These are phyloP conservation scores for Oxystoma pomonae DNA, from an alignment of 2,888 invertebrate genomes.

Conservation along the genomic window DNA sequence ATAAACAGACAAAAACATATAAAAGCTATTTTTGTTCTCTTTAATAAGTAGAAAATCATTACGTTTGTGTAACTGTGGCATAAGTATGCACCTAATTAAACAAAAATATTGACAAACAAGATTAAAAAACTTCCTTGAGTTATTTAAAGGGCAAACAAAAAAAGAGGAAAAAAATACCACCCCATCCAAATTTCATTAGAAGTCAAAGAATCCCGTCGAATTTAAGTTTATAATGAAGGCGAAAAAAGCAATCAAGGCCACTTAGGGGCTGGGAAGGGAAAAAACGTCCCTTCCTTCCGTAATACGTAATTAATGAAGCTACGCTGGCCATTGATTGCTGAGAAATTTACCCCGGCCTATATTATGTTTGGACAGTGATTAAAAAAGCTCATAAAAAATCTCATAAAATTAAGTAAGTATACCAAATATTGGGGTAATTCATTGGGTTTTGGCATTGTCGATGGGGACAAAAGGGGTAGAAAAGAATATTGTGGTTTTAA, in stretches of 20 bases:
- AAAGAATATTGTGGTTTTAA: no score
- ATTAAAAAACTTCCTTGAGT: background rate
- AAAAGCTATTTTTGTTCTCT: no score
- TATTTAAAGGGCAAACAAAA: background rate
- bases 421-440: background rate
- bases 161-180: background rate
- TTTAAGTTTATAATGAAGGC: background rate
- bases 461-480: no score
- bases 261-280: background rate
- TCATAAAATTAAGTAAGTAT: background rate
- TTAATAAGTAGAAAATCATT: no score
- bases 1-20: no score
- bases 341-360: background rate
- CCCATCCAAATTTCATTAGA: background rate
- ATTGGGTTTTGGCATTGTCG: background rate
- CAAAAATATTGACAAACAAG: background rate
- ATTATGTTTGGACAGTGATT: background rate
- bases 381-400: background rate
- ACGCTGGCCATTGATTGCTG: constrained; percentile 2
- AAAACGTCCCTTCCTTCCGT: background rate
- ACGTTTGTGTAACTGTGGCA: no score
- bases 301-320: constrained; percentile 5
- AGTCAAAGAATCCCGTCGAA: background rate
- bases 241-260: background rate
- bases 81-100: background rate